Conservation (phyloP, 2,888 invertebrate species). For the Caradrina clavipalpis region DNA sequence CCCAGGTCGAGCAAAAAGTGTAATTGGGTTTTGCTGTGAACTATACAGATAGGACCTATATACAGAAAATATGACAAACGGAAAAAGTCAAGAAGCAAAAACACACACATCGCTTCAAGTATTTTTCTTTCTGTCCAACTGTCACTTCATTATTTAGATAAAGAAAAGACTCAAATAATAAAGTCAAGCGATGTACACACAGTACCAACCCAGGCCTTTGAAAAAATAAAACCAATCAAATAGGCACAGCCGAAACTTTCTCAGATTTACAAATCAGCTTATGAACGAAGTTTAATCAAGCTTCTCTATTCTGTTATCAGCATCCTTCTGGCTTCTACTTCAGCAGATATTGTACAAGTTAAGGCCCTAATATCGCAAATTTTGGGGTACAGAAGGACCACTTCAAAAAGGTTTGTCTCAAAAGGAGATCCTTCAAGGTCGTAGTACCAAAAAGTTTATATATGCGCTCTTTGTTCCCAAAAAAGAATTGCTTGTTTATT, state of each 20-base stretch:
- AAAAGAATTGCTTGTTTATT: background rate
- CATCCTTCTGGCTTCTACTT: slow-evolving; percentile 24
- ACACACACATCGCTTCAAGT: background rate
- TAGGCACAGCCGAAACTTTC: slow-evolving; percentile 21
- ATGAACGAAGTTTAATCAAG: slow-evolving; percentile 52
- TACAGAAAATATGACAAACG: background rate
- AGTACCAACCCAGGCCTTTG: background rate
- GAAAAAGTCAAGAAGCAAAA: background rate
- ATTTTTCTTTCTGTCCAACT: background rate
- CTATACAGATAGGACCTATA: background rate
- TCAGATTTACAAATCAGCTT: slow-evolving; percentile 27
- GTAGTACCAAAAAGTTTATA: background rate
- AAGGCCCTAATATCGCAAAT: slow-evolving; percentile 1
- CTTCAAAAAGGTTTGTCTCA: slow-evolving; percentile 8
- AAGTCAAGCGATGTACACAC: slow-evolving; percentile 11
- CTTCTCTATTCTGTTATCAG: slow-evolving; percentile 33
- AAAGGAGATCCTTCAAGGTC: background rate
- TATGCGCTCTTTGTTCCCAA: background rate
- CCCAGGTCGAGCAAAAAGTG: too few species aligned
- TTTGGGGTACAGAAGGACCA: slow-evolving; percentile 33
- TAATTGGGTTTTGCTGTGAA: too few species aligned
- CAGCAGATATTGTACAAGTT: slow-evolving; percentile 38
- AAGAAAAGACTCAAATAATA: background rate
- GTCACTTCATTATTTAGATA: background rate
- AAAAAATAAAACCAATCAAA: slow-evolving; percentile 32